These are phyloP conservation scores for Leptinotarsa undecemlineata DNA, from an alignment of 1,140 invertebrate species.

Conservation along the genomic window DNA sequence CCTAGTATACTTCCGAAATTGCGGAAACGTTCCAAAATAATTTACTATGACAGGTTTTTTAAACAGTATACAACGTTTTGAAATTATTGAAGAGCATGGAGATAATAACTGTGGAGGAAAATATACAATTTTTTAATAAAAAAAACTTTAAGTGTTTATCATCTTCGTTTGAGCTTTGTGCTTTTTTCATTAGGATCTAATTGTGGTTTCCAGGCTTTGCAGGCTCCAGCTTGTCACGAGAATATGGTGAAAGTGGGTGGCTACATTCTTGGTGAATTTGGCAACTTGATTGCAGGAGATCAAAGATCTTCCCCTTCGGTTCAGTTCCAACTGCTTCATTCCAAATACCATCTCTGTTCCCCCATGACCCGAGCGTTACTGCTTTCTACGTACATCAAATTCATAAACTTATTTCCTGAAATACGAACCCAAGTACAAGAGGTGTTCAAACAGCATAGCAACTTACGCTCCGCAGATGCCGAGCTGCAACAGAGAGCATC, in stretches of 20 bases:
- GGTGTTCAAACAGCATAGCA: constrained; percentile 94
- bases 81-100: no score
- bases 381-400: constrained; percentile 98
- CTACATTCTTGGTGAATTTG: constrained; percentile 99
- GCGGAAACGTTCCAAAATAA: no score
- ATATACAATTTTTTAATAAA: no score
- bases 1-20: no score
- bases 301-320: constrained; percentile 93
- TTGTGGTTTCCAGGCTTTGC: constrained; percentile 71
- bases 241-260: constrained; percentile 99
- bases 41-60: no score
- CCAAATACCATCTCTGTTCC: constrained; percentile 98
- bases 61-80: no score
- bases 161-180: no score
- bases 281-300: constrained; percentile 99
- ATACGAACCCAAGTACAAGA: constrained; percentile 96
- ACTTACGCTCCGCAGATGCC: constrained; percentile 95
- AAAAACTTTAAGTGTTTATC: no score
- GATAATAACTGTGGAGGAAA: no score
- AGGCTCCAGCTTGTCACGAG: constrained; percentile 98
- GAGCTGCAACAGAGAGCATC: constrained; percentile 98
- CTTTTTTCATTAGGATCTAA: no score
- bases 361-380: constrained; percentile 93
- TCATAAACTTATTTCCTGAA: constrained; percentile 99
- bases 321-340: constrained; percentile 96